These are phyloP conservation scores for Stomatorhinus walkeri DNA, from an alignment of 2,797 vertebrate species.

Conservation along the genomic window DNA sequence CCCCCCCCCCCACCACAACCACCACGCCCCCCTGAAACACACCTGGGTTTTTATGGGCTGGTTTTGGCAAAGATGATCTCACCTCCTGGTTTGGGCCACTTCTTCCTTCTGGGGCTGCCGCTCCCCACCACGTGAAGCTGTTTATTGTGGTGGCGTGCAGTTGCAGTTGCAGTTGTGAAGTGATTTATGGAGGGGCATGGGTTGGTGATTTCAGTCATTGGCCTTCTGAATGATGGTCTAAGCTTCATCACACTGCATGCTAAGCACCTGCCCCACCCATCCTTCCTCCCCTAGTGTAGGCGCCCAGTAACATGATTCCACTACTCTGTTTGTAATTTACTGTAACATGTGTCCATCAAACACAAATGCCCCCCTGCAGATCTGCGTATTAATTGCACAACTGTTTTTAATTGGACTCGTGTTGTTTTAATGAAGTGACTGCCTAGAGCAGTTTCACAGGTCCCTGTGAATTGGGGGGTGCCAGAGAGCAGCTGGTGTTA, in stretches of 20 bases:
- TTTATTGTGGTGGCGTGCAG: not conserved
- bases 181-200: not conserved
- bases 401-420: slow-evolving; percentile 19
- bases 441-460: slow-evolving; percentile 17
- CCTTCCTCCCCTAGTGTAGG: not conserved
- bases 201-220: not conserved
- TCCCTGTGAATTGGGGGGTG: not conserved
- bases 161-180: not conserved
- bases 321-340: not conserved
- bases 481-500: not conserved
- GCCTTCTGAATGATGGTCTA: not conserved
- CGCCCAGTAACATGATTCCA: not conserved
- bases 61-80: not conserved
- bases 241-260: not conserved
- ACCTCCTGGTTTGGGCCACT: not conserved
- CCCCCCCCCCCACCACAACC: no score
- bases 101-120: not conserved
- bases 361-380: not conserved
- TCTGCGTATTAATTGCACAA: not conserved
- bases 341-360: not conserved
- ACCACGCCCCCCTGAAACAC: not conserved
- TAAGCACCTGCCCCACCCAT: not conserved
- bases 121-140: not conserved
- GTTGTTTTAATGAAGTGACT: slow-evolving; percentile 20
- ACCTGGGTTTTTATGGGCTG: not conserved